Evolutionary conservation across 2,888 invertebrate species (phyloP), one percentile per base, ranked within the genome.

Genomic region (Tenthredo livida): DNA sequence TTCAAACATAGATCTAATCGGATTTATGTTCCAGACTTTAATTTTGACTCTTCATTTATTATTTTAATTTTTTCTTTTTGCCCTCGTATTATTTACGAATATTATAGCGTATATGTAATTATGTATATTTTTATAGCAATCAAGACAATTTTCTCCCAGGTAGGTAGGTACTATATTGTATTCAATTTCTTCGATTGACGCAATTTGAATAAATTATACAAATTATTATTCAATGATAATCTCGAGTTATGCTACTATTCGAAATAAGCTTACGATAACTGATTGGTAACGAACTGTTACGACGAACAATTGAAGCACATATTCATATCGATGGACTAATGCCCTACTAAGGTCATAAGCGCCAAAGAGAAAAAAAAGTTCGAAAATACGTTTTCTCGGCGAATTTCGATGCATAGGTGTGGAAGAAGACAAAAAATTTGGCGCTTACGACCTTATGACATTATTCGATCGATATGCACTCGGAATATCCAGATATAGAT

Each of bases 121-220:
- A 15, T 47, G 47, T 47, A 47, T 47, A 47, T 47, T 47, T 47
- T 47, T 47, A 47, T 47, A 47, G 4, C 47, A 47, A 47, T 47
- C 12, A 72, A 72, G n/a, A 5, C 6, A 25, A 61, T 61, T 12
- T 61, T 61, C 61, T 61, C 61, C n/a, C n/a, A n/a, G n/a, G n/a
- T n/a, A n/a, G n/a, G n/a, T n/a, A n/a, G n/a, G 25, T 12, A 5
- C 54, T 25, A 61, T 61, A 61, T 61, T 61, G 61, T 61, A 61
- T 61, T 61, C 9, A 54, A 54, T 61, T 61, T 2, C 61, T 61
- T 61, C 61, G 25, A 61, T 61, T 61, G 61, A 61, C 61, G 61
- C 21, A 10, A 25, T 25, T 61, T 61, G 61, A 25, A 61, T 61
- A 25, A 61, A 61, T 61, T 61, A 25, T 33, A 33, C 4, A 33